A percentile compares a stretch with the other conserved stretches of the same genome.
These are phyloP conservation scores for Ceratosolen solmsi DNA, from an alignment of 1,140 invertebrate species.

Conservation along the genomic window DNA sequence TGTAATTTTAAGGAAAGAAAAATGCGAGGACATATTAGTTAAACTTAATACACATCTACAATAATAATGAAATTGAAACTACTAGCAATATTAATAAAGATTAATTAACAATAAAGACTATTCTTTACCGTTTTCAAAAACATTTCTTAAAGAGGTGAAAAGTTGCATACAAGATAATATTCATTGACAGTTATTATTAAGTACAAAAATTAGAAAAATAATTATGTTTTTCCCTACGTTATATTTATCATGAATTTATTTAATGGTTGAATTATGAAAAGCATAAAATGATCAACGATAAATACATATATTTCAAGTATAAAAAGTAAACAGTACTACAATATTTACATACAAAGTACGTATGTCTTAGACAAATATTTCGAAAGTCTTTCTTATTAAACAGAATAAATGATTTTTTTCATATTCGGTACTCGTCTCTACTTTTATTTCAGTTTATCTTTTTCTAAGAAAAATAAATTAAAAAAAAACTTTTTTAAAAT, in stretches of 20 bases:
- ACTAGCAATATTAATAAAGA: too few species aligned
- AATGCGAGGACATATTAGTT: too few species aligned
- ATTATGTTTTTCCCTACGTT: not conserved
- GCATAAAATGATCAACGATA: not conserved
- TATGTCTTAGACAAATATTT: not conserved
- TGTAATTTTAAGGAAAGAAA: too few species aligned
- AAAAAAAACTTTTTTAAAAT: too few species aligned
- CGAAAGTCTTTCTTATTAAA: not conserved
- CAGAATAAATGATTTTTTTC: not conserved
- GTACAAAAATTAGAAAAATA: not conserved
- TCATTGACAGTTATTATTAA: not conserved
- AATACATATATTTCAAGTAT: slow-evolving; percentile 14
- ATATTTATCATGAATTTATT: slow-evolving; percentile 5
- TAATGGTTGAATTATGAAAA: not conserved
- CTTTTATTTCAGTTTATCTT: too few species aligned
- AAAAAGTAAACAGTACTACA: not conserved
- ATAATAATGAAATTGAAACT: too few species aligned
- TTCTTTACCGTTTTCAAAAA: too few species aligned
- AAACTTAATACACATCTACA: too few species aligned
- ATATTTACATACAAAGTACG: slow-evolving; percentile 2
- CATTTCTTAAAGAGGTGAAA: too few species aligned
- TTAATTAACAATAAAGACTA: too few species aligned
- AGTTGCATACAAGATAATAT: not conserved
- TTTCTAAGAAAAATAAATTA: too few species aligned
- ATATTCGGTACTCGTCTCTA: too few species aligned